Conservation (phyloP, 2,888 invertebrate species). For the Furcula furcula region DNA sequence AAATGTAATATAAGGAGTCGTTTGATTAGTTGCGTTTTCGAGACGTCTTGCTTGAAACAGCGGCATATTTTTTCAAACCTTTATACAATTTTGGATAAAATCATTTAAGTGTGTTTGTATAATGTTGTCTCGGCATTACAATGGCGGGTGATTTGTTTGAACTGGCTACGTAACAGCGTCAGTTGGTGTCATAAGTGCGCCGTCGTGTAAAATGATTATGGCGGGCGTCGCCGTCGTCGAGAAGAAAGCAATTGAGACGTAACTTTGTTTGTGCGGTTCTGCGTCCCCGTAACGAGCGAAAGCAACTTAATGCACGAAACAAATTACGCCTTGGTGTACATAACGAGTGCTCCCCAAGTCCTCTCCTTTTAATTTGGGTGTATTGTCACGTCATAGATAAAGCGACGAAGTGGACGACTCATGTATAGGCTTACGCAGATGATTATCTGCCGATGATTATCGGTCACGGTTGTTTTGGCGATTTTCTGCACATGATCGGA, state of each 20-base stretch:
- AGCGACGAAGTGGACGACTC: too few relatives aligned
- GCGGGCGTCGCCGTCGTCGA: slow-evolving; percentile 34
- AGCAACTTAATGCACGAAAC: slow-evolving; percentile 43
- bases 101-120: not conserved
- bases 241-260: slow-evolving; percentile 47
- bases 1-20: not conserved
- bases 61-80: not conserved
- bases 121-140: not conserved
- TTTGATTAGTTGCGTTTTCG: not conserved
- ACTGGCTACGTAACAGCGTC: slow-evolving; percentile 21
- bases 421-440: too few relatives aligned
- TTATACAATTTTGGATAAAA: slow-evolving; percentile 7
- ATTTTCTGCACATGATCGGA: too few relatives aligned
- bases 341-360: slow-evolving; percentile 21
- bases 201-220: slow-evolving; percentile 46
- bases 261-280: slow-evolving; percentile 36
- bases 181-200: slow-evolving; percentile 37
- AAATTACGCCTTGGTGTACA: slow-evolving; percentile 35
- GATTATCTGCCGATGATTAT: too few relatives aligned
- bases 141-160: slow-evolving; percentile 17
- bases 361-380: slow-evolving; percentile 34
- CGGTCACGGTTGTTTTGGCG: too few relatives aligned
- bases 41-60: not conserved
- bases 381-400: slow-evolving; percentile 39
- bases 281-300: slow-evolving; percentile 39